Evolutionary conservation across 2,888 invertebrate genomes (phyloP), one percentile per base, ranked within the genome.

Genomic region (Drepana falcataria): DNA sequence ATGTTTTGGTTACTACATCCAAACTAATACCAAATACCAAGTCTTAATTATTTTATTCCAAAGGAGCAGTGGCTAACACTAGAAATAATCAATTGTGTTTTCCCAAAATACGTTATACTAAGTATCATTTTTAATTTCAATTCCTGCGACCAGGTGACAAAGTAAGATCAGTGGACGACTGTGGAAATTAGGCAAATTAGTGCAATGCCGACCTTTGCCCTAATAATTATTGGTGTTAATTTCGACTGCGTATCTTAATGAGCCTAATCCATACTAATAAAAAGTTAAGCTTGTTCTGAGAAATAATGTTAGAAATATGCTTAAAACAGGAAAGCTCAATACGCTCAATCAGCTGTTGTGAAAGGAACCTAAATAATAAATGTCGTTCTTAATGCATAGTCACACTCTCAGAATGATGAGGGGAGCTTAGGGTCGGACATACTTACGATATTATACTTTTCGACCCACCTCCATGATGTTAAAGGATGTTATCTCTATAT

Each of bases 101-200:
- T 21, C 21, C 21, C 21, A 21, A 21, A 21, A 21, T 21, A 21
- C 21, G 21, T 21, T 21, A 21, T 21, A 21, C 21, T 21, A 21
- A 21, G 21, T 21, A 21, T 21, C 21, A 21, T 21, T 21, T 21
- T 49, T 47, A 49, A 49, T 49, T 44, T 33, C 48, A 57, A 51
- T 3, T 21, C 44, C 53, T 52, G 58, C 56, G 55, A 53, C 51
- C 54, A 49, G 44, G 9, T 44, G 6, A 48, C 70, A 71, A 73
- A 69, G 69, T 54, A 59, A 57, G 69, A 71, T 77, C 74, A 75
- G 71, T 56, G 59, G 53, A 60, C 54, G 58, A 60, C 60, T 68
- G 71, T 66, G 61, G 65, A 69, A 77, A 76, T 79, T 74, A 76
- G 63, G 55, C 53, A 60, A 67, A 75, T 79, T 74, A 75, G 66